Base-by-base conservation (phyloP, 2,888 invertebrate genomes). In the Hanleya hanleyi region DNA sequence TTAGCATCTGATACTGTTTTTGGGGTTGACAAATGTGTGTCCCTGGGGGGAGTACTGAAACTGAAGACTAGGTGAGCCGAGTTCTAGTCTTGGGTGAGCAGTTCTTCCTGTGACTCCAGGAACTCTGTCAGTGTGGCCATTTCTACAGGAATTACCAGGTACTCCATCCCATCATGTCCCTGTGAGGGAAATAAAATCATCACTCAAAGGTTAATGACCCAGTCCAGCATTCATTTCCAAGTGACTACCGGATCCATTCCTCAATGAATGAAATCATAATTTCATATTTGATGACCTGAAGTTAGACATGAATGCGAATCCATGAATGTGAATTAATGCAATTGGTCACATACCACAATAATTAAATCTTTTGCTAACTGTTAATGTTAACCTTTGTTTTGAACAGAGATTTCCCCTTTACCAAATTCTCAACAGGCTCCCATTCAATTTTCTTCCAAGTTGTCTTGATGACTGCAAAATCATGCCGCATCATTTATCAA, bases 141-240 rank as follows among this genome's bases (percentile, higher is more conserved):
- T 80, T 95, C 94, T 33, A 97, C 93, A 0, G 97, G 96, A 88
- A 97, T 95, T 32, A 93, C 87, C 38, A 97, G 92, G 86, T 94
- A 94, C 88, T 97, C 97, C 67, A 94, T 93, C 38, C 96, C 97
- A 89, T 97, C 97, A 36, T 92, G 91, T 22, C 94, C 94, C 90
- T 90, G 81, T 57, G 7, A n/a, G 83, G 83, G 1, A 65, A 61
- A 51, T 74, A 38, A 70, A 33, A n/a, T 36, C 37, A 70, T 7
- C n/a, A 37, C 33, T 12, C 15, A 41, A 41, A 41, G 12, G n/a
- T 12, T 15, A 12, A 41, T 41, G 47, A 15, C n/a, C 12, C 47
- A 15, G 47, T n/a, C 12, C 47, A 41, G 47, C 9, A 37, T 26
- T 67, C 5, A 29, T 26, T 15, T 2, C 9, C 38, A 12, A 0